Evolutionary conservation across 2,797 vertebrate genomes (phyloP), one percentile per base, ranked within the genome.

Genomic region (Crypturellus tataupa): DNA sequence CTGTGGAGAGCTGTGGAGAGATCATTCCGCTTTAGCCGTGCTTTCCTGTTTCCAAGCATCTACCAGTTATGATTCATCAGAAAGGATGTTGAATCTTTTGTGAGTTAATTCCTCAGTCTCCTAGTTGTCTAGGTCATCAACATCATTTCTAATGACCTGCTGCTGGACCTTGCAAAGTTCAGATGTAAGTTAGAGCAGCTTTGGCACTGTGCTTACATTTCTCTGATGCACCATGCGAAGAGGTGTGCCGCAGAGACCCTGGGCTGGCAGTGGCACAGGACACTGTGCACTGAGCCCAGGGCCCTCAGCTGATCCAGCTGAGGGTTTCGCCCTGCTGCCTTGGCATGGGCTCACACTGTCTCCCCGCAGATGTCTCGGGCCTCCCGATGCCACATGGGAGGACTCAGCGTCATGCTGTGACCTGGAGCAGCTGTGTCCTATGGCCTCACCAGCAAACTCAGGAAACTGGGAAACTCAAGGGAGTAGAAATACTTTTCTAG

Each of bases 341-440:
- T 20, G 44, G 3, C 6, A 9, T 6, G 25, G 33, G n/a, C 25
- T 82, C 42, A 29, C 17, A 31, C 18, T 21, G 4, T 18, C 8
- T 72, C 37, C 6, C 40, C 1, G 0, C 3, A 11, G 29, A 33
- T 65, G 46, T 4, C 40, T 14, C 6, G 3, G n/a, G 56, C 27
- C 1, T 1, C 9, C 19, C 60, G 4, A 3, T 0, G 4, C 11
- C 76, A 67, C 31, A 16, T 3, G 2, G 33, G 23, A 80, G 40
- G 85, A 46, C 29, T 51, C 60, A 33, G 17, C 37, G 59, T 19
- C 2, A 0, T 14, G 10, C 33, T 46, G 2, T 58, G 40, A 13
- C 7, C 13, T 70, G 40, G 18, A 19, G 19, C 85, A 47, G n/a
- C 46, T 46, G 29, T 55, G 29, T n/a, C 68, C 33, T 67, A 40